Evolutionary conservation across 1,140 invertebrate genomes (phyloP).

Genomic region (Bombus balteatus): DNA sequence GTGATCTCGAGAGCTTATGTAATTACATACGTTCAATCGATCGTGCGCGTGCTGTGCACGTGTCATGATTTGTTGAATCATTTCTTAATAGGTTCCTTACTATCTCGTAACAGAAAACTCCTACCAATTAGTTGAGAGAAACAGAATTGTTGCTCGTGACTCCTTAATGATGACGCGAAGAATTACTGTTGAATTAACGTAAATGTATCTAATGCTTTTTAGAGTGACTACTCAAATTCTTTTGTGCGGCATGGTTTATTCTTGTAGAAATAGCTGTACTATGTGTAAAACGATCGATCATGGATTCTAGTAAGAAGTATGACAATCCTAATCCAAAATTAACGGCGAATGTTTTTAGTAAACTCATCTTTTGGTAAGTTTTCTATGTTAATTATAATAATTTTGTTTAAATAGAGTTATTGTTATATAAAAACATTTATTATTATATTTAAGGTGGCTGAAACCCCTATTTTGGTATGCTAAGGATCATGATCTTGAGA

Average conservation of each 20-base stretch:
- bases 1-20: slow-evolving; percentile 11
- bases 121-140: not conserved
- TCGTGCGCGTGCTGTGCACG: slow-evolving; percentile 17
- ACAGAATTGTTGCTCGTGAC: slow-evolving; percentile 3
- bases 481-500: slow-evolving; percentile 70
- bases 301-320: slow-evolving; percentile 80
- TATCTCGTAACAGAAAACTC: not conserved
- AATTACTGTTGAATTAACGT: not conserved
- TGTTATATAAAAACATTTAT: not conserved
- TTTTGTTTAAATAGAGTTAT: not conserved
- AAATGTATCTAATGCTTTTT: not conserved
- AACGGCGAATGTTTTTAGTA: slow-evolving; percentile 78
- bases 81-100: not conserved
- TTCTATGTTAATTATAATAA: not conserved
- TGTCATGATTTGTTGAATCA: slow-evolving; percentile 1
- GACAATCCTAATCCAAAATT: slow-evolving; percentile 80
- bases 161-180: slow-evolving; percentile 28
- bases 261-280: not conserved
- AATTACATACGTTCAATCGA: slow-evolving; percentile 19
- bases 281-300: slow-evolving; percentile 43
- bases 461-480: slow-evolving; percentile 73
- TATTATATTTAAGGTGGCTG: slow-evolving; percentile 73
- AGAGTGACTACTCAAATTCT: not conserved
- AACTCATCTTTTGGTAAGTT: slow-evolving; percentile 81
- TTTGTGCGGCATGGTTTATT: not conserved